These are phyloP conservation scores for Eremobia ochroleuca DNA, from an alignment of 2,888 invertebrate species.

Conservation along the genomic window DNA sequence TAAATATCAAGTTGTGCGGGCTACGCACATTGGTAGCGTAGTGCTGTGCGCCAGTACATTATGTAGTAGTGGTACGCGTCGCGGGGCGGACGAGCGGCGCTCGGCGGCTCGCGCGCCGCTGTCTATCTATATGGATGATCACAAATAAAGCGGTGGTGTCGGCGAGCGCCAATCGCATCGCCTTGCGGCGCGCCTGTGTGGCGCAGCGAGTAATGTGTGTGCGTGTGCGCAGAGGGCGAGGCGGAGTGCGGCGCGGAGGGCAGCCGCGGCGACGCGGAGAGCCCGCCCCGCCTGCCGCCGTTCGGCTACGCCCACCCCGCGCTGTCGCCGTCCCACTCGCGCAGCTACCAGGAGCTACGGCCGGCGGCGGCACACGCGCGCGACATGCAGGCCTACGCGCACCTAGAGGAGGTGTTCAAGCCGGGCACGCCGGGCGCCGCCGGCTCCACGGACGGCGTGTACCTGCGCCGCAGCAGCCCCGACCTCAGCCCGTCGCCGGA, in stretches of 20 bases:
- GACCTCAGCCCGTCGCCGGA: conserved; percentile 81
- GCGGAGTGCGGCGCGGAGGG: conserved; percentile 79
- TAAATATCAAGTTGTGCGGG: not conserved
- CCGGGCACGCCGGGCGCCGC: conserved; percentile 67
- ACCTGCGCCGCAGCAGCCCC: conserved; percentile 83
- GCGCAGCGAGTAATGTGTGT: conserved; percentile 54
- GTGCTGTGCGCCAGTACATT: not conserved
- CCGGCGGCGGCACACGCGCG: conserved; percentile 84
- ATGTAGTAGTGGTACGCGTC: conserved; percentile 15
- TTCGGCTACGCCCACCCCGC: conserved; percentile 84
- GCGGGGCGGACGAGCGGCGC: conserved; percentile 56
- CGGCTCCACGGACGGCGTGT: conserved; percentile 80
- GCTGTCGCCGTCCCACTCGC: conserved; percentile 84
- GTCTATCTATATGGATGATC: conserved; percentile 68
- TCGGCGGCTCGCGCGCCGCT: conserved; percentile 30
- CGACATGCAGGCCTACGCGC: conserved; percentile 88
- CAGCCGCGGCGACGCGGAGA: conserved; percentile 78
- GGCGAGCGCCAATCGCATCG: conserved; percentile 58
- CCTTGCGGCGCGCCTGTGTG: conserved; percentile 31
- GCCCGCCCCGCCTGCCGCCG: conserved; percentile 84
- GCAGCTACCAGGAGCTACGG: conserved; percentile 89
- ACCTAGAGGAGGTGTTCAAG: conserved; percentile 84
- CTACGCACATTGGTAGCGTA: conserved; percentile 3
- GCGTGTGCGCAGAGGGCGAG: conserved; percentile 84
- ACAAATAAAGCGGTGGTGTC: conserved; percentile 59